phyloP scores from a whole-genome alignment of 2,113 vertebrate genomes.

The Limnothrissa miodon region DNA sequence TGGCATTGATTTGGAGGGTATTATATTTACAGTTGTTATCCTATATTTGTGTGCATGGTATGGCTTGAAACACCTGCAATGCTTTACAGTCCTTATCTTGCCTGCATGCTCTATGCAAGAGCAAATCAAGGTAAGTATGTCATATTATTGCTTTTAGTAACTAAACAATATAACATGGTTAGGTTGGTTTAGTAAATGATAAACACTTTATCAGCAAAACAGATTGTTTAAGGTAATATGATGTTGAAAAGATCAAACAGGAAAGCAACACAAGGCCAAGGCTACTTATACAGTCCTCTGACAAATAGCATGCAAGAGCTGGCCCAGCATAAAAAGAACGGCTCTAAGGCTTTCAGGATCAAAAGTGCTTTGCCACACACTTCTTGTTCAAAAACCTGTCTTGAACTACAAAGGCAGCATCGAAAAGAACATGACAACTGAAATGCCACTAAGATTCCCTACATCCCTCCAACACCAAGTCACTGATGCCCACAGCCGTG shows the following conservation, averaged over 20 bases:
- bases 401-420: not conserved
- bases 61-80: too few species aligned
- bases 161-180: too few species aligned
- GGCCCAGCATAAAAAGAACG: not conserved
- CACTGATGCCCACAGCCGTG: not conserved
- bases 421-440: not conserved
- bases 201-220: too few species aligned
- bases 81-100: not conserved
- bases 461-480: not conserved
- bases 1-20: too few species aligned
- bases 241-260: too few species aligned
- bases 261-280: not conserved
- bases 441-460: not conserved
- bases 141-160: not conserved
- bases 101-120: not conserved
- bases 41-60: too few species aligned
- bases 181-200: too few species aligned
- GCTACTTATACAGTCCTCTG: not conserved
- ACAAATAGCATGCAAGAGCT: not conserved
- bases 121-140: not conserved
- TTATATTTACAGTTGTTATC: too few species aligned
- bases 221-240: too few species aligned
- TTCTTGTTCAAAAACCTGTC: not conserved
- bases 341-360: not conserved
- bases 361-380: not conserved